Conservation (phyloP, 2,888 invertebrate genomes). For the Allolobophora icterica region DNA sequence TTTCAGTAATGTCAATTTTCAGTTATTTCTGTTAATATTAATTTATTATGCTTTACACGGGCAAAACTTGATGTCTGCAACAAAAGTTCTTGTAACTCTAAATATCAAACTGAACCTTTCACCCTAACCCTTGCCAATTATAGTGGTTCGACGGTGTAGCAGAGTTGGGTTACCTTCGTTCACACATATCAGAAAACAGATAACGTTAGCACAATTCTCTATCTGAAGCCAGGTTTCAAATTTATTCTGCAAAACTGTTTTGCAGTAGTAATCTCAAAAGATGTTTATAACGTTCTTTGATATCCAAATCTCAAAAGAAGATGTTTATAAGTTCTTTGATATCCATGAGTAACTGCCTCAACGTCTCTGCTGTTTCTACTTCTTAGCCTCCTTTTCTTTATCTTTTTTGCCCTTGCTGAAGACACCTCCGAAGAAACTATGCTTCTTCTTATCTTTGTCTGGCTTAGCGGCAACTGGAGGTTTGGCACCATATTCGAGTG, state of each 20-base stretch:
- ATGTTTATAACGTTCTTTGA: slow-evolving; percentile 17
- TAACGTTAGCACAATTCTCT: not conserved
- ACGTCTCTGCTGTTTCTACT: not conserved
- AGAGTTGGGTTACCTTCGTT: not conserved
- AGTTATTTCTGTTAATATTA: slow-evolving; percentile 1
- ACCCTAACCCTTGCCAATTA: not conserved
- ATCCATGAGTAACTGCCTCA: not conserved
- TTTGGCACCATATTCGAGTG: slow-evolving; percentile 36
- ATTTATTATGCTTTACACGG: slow-evolving; percentile 6
- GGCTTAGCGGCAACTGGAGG: slow-evolving; percentile 31
- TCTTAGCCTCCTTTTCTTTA: slow-evolving; percentile 31
- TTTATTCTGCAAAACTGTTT: slow-evolving; percentile 11
- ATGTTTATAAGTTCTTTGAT: slow-evolving; percentile 17
- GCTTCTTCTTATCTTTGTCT: slow-evolving; percentile 43
- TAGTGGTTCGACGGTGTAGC: not conserved
- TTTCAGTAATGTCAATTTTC: not conserved
- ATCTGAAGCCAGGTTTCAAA: not conserved
- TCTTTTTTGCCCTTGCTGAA: slow-evolving; percentile 45
- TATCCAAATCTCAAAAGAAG: slow-evolving; percentile 8
- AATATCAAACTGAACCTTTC: not conserved
- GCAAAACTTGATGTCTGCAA: slow-evolving; percentile 1
- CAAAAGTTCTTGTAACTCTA: not conserved
- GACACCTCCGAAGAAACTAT: slow-evolving; percentile 44
- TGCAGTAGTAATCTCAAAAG: not conserved
- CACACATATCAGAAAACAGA: not conserved